These are phyloP conservation scores for Urosaurus nigricauda DNA, from an alignment of 2,797 vertebrate genomes.

Conservation along the genomic window DNA sequence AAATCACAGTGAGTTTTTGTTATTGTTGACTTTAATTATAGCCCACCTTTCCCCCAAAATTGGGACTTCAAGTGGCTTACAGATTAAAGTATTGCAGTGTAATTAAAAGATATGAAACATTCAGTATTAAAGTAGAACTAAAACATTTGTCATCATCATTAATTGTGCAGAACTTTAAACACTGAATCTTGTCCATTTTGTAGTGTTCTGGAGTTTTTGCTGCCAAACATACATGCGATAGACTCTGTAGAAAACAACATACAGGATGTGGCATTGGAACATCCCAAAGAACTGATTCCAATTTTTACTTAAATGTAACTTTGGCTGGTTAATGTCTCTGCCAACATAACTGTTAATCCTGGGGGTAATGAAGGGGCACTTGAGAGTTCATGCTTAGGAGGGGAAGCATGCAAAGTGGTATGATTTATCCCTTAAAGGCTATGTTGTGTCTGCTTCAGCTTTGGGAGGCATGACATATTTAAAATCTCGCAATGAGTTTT, in stretches of 20 bases:
- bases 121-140: no score
- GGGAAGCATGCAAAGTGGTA: not conserved
- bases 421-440: not conserved
- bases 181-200: not conserved
- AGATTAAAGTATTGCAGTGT: no score
- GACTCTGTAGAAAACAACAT: fast-evolving
- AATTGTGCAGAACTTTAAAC: no score
- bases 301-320: not conserved
- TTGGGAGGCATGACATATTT: not conserved
- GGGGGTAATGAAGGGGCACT: not conserved
- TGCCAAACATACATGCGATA: constrained; percentile 27
- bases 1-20: constrained; percentile 81
- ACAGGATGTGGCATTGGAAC: not conserved
- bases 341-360: not conserved
- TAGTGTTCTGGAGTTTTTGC: not conserved
- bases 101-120: no score
- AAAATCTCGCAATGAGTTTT: not conserved
- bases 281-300: fast-evolving
- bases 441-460: not conserved
- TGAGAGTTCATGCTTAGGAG: not conserved
- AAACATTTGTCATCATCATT: no score
- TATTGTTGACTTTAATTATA: no score
- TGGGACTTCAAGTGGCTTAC: no score
- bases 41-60: no score
- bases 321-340: not conserved